Base-by-base conservation (phyloP, 2,113 vertebrate species). In the Sialia sialis region DNA sequence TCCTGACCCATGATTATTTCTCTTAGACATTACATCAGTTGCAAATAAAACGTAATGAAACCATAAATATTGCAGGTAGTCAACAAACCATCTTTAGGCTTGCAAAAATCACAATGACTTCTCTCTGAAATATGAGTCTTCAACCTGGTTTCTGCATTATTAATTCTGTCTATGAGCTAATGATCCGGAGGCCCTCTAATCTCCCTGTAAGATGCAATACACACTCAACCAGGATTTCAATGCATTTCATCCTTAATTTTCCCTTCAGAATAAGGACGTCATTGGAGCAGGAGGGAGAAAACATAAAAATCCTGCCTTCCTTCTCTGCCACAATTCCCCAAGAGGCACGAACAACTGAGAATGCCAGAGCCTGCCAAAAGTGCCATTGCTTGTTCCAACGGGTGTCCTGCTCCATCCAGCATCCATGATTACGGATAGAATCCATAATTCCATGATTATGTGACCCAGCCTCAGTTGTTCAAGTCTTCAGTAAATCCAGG, bases 1-100 rank as follows among this genome's bases (percentile, higher is more conserved):
- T 95, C 78, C 36, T 94, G 89, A 94, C 89, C 91, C 20, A 1
- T 88, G 89, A 80, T 84, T 93, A 79, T 73, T 93, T 72, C 94
- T 95, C 91, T 94, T 95, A 97, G 96, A 96, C 96, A 95, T 95
- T 95, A 95, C 94, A 93, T 94, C 95, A 97, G 93, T 96, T 88
- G 93, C 89, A 95, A 95, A 97, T 89, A 94, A 95, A 85, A 95
- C 36, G 64, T 93, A 95, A 96, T 97, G 81, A 95, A 95, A 84
- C 60, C 86, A 96, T 95, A 95, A 97, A 96, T 97, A 94, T 82
- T 94, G 87, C 86, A 93, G 89, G 96, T 95, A 91, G 80, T 87
- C 95, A 97, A 95, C 73, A 87, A 94, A 63, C 21, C 4, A 1
- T 69, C 84, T 87, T 81, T 48, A 82, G 32, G 85, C 38, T 68